Percentiles rank a stretch among this genome's conserved stretches.
phyloP scores from a whole-genome alignment of 2,797 vertebrate species.

The Falco rusticolus region DNA sequence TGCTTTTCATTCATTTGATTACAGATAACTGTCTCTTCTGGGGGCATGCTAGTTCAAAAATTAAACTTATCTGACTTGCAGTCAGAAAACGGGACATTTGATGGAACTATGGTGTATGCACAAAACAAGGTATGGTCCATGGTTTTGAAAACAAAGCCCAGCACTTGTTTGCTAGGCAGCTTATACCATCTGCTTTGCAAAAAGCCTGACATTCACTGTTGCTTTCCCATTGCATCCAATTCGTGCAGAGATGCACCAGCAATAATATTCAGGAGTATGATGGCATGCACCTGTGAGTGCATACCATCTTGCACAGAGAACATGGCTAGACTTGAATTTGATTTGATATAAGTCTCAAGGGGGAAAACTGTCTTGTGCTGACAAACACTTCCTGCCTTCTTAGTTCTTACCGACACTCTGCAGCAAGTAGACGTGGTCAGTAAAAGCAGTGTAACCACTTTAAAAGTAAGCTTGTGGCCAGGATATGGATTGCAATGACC shows the following conservation, averaged over 20 bases:
- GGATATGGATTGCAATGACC: neutral
- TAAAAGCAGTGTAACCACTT: neutral
- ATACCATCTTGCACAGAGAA: neutral
- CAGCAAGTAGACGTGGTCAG: neutral
- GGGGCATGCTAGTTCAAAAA: conserved; percentile 89
- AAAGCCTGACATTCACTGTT: neutral
- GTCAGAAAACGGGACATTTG: conserved; percentile 80
- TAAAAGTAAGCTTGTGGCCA: neutral
- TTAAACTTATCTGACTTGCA: conserved; percentile 83
- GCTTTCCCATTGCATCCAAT: neutral
- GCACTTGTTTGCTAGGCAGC: neutral
- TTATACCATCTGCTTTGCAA: neutral
- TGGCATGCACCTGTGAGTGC: neutral
- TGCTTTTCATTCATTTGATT: neutral
- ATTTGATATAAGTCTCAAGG: neutral
- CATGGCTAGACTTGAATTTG: neutral
- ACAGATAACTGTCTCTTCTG: conserved; percentile 87
- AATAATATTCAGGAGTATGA: neutral
- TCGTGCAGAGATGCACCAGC: neutral
- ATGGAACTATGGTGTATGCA: conserved; percentile 85
- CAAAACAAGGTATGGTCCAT: conserved; percentile 84
- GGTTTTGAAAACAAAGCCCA: neutral
- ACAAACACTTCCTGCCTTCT: neutral
- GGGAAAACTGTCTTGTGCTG: neutral
- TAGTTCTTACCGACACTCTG: neutral